Percentiles rank a stretch among this genome's conserved stretches.
These are phyloP conservation scores for Archilochus colubris DNA, from an alignment of 2,113 vertebrate genomes.

Conservation along the genomic window DNA sequence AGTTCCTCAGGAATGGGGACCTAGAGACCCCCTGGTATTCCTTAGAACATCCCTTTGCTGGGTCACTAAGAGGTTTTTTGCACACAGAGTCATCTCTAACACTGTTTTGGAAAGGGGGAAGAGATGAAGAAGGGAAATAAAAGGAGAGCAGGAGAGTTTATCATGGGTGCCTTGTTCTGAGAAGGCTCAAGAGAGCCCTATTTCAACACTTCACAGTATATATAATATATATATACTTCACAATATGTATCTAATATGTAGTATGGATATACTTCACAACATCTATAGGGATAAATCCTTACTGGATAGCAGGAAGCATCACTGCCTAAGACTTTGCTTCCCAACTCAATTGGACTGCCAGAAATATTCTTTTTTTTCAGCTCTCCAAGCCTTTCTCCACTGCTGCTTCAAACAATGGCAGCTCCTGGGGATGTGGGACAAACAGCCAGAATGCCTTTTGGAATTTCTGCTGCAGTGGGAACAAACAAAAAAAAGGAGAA, in stretches of 20 bases:
- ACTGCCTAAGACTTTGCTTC: background rate
- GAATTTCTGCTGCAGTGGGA: background rate
- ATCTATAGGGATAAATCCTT: too few species aligned
- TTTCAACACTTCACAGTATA: background rate
- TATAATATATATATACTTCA: background rate
- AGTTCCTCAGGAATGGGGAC: background rate
- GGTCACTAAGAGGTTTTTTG: background rate
- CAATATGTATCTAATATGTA: too few species aligned
- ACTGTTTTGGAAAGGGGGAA: background rate
- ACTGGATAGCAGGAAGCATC: background rate
- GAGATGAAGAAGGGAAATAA: background rate
- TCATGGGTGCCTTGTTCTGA: background rate
- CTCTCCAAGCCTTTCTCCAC: background rate
- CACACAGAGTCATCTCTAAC: background rate
- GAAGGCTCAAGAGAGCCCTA: background rate
- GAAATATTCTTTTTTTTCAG: background rate
- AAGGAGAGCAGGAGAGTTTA: background rate
- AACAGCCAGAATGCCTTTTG: background rate
- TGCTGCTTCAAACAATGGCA: slow-evolving; percentile 24
- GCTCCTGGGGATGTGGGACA: slow-evolving; percentile 30
- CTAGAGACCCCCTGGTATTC: background rate
- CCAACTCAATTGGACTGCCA: background rate
- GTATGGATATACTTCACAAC: background rate
- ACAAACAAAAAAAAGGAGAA: background rate
- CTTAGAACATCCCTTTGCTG: background rate